phyloP scores from a whole-genome alignment of 2,113 vertebrate species.

The Tragelaphus buxtoni region DNA sequence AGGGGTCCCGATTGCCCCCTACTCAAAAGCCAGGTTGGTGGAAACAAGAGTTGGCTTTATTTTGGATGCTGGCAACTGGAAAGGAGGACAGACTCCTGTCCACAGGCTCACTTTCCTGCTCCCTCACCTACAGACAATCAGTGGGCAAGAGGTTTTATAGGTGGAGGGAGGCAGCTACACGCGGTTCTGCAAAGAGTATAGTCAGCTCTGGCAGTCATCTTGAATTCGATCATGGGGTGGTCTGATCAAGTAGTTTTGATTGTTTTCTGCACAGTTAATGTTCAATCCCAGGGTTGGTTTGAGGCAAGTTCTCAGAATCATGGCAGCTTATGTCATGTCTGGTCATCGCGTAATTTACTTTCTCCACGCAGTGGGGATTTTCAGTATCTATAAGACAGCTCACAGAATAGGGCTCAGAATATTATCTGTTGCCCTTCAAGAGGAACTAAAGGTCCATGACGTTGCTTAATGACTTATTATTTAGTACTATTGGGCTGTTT shows the following conservation, averaged over 20 bases:
- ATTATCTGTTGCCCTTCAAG: not conserved
- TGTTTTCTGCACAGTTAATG: not conserved
- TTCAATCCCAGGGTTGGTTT: not conserved
- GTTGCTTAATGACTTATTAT: not conserved
- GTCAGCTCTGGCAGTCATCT: not conserved
- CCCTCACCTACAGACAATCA: not conserved
- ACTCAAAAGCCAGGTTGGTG: not conserved
- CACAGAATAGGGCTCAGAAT: not conserved
- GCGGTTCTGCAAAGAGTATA: not conserved
- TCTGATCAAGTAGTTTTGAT: not conserved
- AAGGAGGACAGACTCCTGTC: not conserved
- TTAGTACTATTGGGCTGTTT: not conserved
- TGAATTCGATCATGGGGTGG: not conserved
- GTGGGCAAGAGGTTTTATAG: not conserved
- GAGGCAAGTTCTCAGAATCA: not conserved
- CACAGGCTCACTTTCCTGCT: not conserved
- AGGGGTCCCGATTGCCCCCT: not conserved
- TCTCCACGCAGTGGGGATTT: accelerated
- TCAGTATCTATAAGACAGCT: not conserved
- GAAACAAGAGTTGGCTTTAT: not conserved
- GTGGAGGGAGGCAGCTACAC: not conserved
- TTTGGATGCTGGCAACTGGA: not conserved
- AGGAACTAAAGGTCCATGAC: not conserved
- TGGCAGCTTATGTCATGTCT: not conserved
- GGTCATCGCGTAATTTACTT: accelerated